Conservation (phyloP, 2,888 invertebrate genomes). For the Patella depressa region DNA sequence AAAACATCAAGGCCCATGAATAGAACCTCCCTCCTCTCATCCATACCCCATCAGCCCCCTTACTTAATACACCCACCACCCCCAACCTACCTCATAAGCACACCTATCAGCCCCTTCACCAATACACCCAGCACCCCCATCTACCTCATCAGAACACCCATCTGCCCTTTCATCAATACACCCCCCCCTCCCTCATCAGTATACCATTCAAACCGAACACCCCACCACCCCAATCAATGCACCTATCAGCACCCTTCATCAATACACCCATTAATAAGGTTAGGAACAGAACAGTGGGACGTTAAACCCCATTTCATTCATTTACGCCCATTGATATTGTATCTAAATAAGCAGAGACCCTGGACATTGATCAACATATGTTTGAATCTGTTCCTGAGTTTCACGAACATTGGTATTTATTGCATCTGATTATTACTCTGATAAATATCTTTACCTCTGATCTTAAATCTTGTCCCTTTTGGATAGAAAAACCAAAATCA, state of each 20-base stretch:
- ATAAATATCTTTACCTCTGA: too few relatives aligned
- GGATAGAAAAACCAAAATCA: too few relatives aligned
- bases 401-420: too few relatives aligned
- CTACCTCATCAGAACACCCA: not conserved
- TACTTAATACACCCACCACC: not conserved
- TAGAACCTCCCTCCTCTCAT: not conserved
- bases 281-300: too few relatives aligned
- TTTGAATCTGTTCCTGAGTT: too few relatives aligned
- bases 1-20: too few relatives aligned
- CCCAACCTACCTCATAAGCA: too few relatives aligned
- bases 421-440: too few relatives aligned
- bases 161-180: not conserved
- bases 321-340: conserved; percentile 11
- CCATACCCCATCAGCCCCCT: not conserved
- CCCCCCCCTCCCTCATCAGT: not conserved
- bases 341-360: too few relatives aligned
- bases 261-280: not conserved
- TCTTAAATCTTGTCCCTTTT: too few relatives aligned
- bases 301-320: conserved; percentile 9
- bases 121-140: conserved; percentile 9
- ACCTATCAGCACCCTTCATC: not conserved
- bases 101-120: not conserved
- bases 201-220: not conserved
- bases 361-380: too few relatives aligned
- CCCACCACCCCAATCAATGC: not conserved